Conservation (phyloP, 2,888 invertebrate genomes). For the Panopea generosa region DNA sequence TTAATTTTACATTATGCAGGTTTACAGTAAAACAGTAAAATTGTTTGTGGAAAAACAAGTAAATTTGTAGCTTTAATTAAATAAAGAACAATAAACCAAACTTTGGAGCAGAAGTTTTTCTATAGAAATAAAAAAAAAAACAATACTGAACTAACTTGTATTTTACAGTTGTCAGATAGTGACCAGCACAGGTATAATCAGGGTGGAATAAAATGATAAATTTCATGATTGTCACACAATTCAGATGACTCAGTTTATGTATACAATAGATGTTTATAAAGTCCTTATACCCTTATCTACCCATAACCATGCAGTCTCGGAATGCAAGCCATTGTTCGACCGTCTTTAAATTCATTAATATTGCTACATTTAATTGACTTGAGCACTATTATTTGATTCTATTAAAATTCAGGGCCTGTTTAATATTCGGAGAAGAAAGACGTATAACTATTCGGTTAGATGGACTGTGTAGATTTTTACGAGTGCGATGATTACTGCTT, state of each 20-base stretch:
- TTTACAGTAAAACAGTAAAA: no score
- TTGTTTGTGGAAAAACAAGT: no score
- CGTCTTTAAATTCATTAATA: conserved; percentile 38
- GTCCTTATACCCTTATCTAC: conserved; percentile 25
- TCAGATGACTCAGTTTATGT: conserved; percentile 7
- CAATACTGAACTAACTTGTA: no score
- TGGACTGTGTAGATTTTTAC: conserved; percentile 43
- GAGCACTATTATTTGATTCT: conserved; percentile 48
- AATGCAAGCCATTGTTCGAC: conserved; percentile 42
- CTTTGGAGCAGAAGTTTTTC: no score
- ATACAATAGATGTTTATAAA: conserved; percentile 15
- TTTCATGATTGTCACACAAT: conserved; percentile 1
- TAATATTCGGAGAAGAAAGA: conserved; percentile 43
- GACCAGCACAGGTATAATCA: conserved; percentile 5
- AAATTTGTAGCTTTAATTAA: no score
- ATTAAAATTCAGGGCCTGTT: conserved; percentile 51
- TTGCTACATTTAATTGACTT: conserved; percentile 52
- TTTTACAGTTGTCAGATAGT: no score
- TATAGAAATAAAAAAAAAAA: no score
- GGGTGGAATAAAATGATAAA: conserved; percentile 5
- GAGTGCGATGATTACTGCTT: conserved; percentile 1
- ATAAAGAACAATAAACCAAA: no score
- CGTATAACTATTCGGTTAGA: conserved; percentile 36
- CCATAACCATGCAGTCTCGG: conserved; percentile 22
- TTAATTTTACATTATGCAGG: no score